Evolutionary conservation across 2,888 invertebrate species (phyloP), one percentile per base, ranked within the genome.

Genomic region (Dexiosoma caninum): DNA sequence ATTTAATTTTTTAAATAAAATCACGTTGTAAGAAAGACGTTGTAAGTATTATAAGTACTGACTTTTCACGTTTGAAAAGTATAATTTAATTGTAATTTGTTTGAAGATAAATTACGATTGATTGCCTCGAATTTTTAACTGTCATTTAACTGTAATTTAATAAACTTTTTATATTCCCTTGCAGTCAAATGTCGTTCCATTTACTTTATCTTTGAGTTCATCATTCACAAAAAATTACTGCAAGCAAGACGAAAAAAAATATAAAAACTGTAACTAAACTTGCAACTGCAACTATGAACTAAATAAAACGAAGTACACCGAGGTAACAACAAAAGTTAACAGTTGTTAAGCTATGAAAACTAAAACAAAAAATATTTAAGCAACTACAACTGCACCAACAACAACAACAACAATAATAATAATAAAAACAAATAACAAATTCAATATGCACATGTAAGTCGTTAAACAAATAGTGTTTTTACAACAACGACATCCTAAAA

Each of bases 301-400:
- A 59, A 49, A 69, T 53, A 46, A 64, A 71, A 67, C 57, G 55
- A 59, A 23, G 72, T 77, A 81, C 81, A 74, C 81, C 81, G 81
- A 81, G 57, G 42, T 21, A 81, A 76, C 71, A 70, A 76, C 74
- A 69, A 66, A 71, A 81, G 77, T 82, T 78, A 78, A 78, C 78
- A 78, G 46, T 67, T 82, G 75, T 62, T 49, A 32, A 32, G 37
- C 55, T 46, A 44, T 51, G 66, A 62, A 46, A 62, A 35, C 59
- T 74, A 70, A 72, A 78, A n/a, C 37, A n/a, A 49, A 69, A 64
- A 32, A 46, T 42, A 55, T 46, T 60, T 12, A 51, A 42, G 64
- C 19, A 49, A 51, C 30, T 62, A 67, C 30, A 55, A 40, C 19
- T 62, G 27, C 16, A 62, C 40, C 16, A 64, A 40, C n/a, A 55